phyloP scores from a whole-genome alignment of 2,113 vertebrate species.

The Cygnus atratus region DNA sequence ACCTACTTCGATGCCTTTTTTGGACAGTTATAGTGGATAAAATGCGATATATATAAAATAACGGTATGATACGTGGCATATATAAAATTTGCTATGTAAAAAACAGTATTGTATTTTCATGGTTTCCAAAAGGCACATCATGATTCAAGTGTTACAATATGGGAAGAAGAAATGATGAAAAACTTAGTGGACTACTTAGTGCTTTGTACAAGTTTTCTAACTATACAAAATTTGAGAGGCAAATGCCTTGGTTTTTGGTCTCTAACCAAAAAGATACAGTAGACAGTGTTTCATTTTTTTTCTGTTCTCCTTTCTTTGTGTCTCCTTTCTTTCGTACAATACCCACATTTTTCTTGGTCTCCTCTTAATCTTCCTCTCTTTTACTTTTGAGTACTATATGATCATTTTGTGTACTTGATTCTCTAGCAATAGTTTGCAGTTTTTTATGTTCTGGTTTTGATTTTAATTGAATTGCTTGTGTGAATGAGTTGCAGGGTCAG shows the following conservation, averaged over 20 bases:
- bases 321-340: not conserved
- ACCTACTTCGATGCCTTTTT: not conserved
- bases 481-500: not conserved
- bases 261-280: not conserved
- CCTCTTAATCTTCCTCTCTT: not conserved
- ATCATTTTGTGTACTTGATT: not conserved
- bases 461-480: not conserved
- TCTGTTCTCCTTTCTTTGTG: not conserved
- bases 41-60: not conserved
- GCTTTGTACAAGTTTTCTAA: not conserved
- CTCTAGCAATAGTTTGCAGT: not conserved
- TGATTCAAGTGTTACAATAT: not conserved
- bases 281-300: not conserved
- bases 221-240: not conserved
- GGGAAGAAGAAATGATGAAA: not conserved
- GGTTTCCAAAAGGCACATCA: not conserved
- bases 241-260: not conserved
- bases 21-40: not conserved
- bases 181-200: not conserved
- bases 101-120: not conserved
- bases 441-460: not conserved
- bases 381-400: not conserved
- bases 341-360: not conserved
- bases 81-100: not conserved
- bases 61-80: not conserved